phyloP scores from a whole-genome alignment of 2,888 invertebrate genomes.

The Acronicta psi region DNA sequence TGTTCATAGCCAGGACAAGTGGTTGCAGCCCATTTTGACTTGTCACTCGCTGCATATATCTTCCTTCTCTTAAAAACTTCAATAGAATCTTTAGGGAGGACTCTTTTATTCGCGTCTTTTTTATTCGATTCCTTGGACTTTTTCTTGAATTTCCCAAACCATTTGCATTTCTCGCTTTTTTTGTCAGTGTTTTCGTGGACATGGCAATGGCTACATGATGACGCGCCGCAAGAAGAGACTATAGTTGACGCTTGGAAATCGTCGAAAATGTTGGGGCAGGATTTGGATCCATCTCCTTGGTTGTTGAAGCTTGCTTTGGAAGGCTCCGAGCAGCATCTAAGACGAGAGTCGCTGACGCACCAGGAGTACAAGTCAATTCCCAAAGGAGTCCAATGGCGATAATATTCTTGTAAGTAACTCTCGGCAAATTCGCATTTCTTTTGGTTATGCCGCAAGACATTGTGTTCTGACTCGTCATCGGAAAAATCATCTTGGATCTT shows the following conservation, averaged over 20 bases:
- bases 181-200: conserved; percentile 44
- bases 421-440: conserved; percentile 76
- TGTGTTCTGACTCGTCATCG: conserved; percentile 67
- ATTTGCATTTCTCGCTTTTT: conserved; percentile 26
- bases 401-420: conserved; percentile 76
- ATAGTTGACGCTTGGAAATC: conserved; percentile 65
- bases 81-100: conserved; percentile 77
- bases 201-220: conserved; percentile 47
- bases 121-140: conserved; percentile 39
- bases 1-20: neutral
- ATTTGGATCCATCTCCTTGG: conserved; percentile 67
- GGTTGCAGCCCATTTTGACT: conserved; percentile 64
- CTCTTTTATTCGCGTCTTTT: conserved; percentile 51
- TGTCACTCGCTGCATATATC: conserved; percentile 68
- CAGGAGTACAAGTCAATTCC: conserved; percentile 70
- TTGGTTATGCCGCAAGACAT: conserved; percentile 27
- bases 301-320: conserved; percentile 59
- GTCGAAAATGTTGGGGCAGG: conserved; percentile 75
- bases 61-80: conserved; percentile 75
- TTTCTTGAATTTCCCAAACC: conserved; percentile 57
- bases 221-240: conserved; percentile 65
- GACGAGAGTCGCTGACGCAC: conserved; percentile 69
- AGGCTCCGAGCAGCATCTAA: conserved; percentile 66
- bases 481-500: conserved; percentile 67
- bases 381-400: conserved; percentile 69